Evolutionary conservation across 2,888 invertebrate species (phyloP), one percentile per base, ranked within the genome.

Genomic region (Lasioglossum lativentre): DNA sequence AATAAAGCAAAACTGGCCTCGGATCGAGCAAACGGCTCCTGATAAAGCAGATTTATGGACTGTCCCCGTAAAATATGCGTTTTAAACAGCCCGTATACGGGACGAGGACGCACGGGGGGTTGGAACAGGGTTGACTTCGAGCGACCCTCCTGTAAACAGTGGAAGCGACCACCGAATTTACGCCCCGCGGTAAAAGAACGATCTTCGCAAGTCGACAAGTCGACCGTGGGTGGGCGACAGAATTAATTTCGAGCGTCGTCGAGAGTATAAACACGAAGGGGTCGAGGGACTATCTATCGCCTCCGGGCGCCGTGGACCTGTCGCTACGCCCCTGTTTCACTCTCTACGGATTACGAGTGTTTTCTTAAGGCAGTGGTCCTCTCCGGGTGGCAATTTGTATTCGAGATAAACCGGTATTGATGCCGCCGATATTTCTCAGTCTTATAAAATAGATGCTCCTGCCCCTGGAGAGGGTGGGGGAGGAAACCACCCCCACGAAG

Each of bases 361-460:
- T 93, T 93, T 92, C 92, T 92, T 89, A 90, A 91, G 89, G 91
- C 90, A 89, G 88, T 89, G 87, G 80, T 86, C 84, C 84, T 86
- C 87, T 82, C 87, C 74, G 82, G 81, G 86, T 88, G 89, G 89
- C 90, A 93, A 92, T 93, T 93, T 93, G 92, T 93, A 93, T 92
- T 93, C 92, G 85, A 93, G 94, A 94, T 94, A 94, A 93, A 94
- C 93, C 93, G 92, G 93, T 94, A 94, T 93, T 93, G 94, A 94
- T 94, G 93, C 93, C 91, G 88, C 88, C 93, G 90, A 94, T 94
- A 93, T 93, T 93, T 94, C 92, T 92, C 90, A 92, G 93, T 93
- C 93, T 90, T 92, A 89, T 92, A 93, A 94, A 94, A 93, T 93
- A 90, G 91, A 93, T 92, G 93, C 86, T 76, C 81, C 85, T 78